A percentile compares a stretch with the other conserved stretches of the same genome.
Evolutionary conservation across 1,140 invertebrate species (phyloP).

Genomic region (Polyergus mexicanus): DNA sequence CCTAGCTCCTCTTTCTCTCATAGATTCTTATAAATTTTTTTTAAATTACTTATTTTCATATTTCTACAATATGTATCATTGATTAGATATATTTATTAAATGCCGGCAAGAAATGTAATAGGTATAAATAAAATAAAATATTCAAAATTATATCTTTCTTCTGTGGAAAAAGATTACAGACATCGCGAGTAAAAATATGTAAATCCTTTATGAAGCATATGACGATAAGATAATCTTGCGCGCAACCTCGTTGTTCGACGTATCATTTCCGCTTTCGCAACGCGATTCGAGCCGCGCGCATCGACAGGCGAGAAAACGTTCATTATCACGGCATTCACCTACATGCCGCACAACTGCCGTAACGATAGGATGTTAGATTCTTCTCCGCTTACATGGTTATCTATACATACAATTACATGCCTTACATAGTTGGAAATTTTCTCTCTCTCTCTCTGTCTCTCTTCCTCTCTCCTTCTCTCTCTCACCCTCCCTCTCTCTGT

Average conservation of each 20-base stretch:
- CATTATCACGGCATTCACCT: constrained; percentile 59
- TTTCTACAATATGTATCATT: neutral
- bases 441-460: neutral
- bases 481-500: neutral
- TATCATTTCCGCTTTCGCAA: constrained; percentile 19
- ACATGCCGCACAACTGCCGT: constrained; percentile 58
- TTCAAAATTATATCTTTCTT: neutral
- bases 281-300: constrained; percentile 10
- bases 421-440: constrained; percentile 58
- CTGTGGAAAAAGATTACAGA: neutral
- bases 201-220: neutral
- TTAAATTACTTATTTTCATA: too few relatives aligned
- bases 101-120: neutral
- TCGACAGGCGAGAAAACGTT: constrained; percentile 26
- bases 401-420: constrained; percentile 64
- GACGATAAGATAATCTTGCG: constrained; percentile 38
- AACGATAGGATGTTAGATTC: constrained; percentile 66
- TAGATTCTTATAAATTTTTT: neutral
- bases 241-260: neutral
- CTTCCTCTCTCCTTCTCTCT: neutral
- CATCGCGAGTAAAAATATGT: neutral
- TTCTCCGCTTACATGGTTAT: constrained; percentile 15
- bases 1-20: neutral
- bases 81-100: constrained; percentile 8
- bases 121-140: neutral